Base-by-base conservation (phyloP, 2,888 invertebrate species). In the Apodemia duryi region DNA sequence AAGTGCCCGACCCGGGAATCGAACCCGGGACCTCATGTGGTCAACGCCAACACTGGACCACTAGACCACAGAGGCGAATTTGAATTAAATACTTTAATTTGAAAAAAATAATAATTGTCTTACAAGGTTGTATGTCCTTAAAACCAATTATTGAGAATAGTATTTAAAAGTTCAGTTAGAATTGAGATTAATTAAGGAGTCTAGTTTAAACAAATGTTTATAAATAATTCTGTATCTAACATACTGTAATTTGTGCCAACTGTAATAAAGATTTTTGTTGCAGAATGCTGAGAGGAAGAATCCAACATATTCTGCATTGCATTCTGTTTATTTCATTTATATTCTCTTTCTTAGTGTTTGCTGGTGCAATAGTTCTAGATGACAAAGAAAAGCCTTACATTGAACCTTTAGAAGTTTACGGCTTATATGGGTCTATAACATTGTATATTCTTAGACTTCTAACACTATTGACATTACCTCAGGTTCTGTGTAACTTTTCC, bases 401-500 rank as follows among this genome's bases (percentile, higher is more conserved):
- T 73, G 95, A 98, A 87, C 97, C 98, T 66, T 96, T 96, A 95
- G 93, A 93, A 74, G 92, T 94, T 73, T 98, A 98, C 88, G 98
- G 98, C 68, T 93, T 95, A 74, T 77, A 95, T 74, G 95, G 95
- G 75, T 94, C 97, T 67, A 82, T 95, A 69, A 87, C 95, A 70
- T 93, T 98, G 70, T 98, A 98, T 83, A 81, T 95, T 67, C 83
- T 98, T 73, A 93, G 98, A 74, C 93, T 96, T 68, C 91, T 98
- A 63, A 96, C 97, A 65, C 94, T 98, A 78, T 93, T 98, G 65
- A 97, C 98, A 65, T 91, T 98, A 80, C 98, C 98, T 32, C 97
- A 98, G 93, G 97, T 97, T 71, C 77, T 98, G 63, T 97, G 97
- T 84, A 97, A 97, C 83, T 97, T 97, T 85, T 93, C 95, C 72